Percentiles rank a stretch among this genome's conserved stretches.
Conservation (phyloP, 2,113 vertebrate genomes). For the Phyllostomus hastatus region DNA sequence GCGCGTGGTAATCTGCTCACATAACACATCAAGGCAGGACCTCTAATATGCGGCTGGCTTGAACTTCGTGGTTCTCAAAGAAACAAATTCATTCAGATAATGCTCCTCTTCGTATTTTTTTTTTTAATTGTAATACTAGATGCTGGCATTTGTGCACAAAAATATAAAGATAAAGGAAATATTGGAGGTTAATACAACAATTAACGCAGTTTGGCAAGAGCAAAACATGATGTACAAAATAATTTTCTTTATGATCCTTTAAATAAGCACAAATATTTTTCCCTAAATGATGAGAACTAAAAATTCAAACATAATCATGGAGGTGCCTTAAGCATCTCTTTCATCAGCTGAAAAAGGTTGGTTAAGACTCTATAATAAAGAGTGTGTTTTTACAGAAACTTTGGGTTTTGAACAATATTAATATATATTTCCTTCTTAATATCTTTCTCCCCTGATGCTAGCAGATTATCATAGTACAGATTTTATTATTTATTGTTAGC, state of each 20-base stretch:
- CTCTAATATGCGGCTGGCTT: neutral
- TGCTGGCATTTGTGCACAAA: neutral
- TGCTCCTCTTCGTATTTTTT: neutral
- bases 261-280: conserved; percentile 41
- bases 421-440: neutral
- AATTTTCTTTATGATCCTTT: neutral
- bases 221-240: neutral
- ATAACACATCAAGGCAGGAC: neutral
- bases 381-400: neutral
- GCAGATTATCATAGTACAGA: neutral
- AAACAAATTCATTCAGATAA: neutral
- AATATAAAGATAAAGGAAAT: neutral
- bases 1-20: neutral
- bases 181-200: neutral
- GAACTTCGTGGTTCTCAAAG: neutral
- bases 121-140: neutral
- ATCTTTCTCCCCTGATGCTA: neutral
- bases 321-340: neutral
- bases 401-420: conserved; percentile 14
- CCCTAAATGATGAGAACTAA: neutral
- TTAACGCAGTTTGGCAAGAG: neutral
- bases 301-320: neutral
- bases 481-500: neutral
- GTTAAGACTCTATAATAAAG: neutral
- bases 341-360: neutral